phyloP scores from a whole-genome alignment of 2,888 invertebrate species.

The Trilocha varians region DNA sequence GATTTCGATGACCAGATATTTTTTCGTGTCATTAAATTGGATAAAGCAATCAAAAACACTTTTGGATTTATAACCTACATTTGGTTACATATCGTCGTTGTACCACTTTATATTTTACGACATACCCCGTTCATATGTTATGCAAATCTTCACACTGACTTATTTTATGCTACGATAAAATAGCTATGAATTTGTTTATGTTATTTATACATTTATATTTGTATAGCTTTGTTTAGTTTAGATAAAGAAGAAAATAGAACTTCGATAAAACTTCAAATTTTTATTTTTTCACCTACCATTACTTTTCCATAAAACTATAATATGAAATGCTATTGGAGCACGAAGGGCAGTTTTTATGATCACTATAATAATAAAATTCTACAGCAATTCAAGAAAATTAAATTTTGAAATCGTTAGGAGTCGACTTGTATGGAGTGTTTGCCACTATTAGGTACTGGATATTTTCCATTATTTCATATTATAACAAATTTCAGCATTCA shows the following conservation, averaged over 20 bases:
- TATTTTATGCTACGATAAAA: slow-evolving; percentile 1
- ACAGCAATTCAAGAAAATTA: too few relatives aligned
- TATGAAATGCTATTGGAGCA: too few relatives aligned
- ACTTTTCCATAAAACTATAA: too few relatives aligned
- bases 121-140: neutral
- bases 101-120: neutral
- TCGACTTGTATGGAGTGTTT: too few relatives aligned
- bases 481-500: too few relatives aligned
- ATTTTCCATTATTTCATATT: too few relatives aligned
- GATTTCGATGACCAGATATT: slow-evolving; percentile 13
- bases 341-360: too few relatives aligned
- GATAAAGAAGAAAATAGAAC: neutral
- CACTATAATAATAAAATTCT: too few relatives aligned
- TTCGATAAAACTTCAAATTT: neutral
- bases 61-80: neutral
- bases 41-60: neutral
- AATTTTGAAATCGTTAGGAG: too few relatives aligned
- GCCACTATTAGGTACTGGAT: too few relatives aligned
- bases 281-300: too few relatives aligned
- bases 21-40: neutral
- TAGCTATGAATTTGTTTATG: slow-evolving; percentile 4
- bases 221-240: slow-evolving; percentile 3
- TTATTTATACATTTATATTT: slow-evolving; percentile 4
- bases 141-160: slow-evolving; percentile 1
- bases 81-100: neutral